Evolutionary conservation across 2,113 vertebrate species (phyloP).

Genomic region (Mandrillus leucophaeus): DNA sequence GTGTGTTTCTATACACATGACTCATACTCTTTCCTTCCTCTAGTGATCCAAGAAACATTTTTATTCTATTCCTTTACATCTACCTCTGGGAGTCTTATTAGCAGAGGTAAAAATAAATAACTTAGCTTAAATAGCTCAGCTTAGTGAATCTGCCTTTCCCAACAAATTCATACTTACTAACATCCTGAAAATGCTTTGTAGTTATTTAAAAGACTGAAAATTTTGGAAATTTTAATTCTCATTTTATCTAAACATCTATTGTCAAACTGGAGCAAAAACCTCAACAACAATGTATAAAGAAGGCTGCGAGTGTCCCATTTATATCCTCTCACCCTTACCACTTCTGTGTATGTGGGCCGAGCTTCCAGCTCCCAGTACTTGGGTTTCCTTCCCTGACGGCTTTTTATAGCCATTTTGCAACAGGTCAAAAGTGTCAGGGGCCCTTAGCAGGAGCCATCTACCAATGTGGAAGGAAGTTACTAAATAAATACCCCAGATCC

Average conservation of each 20-base stretch:
- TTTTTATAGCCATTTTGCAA: background rate
- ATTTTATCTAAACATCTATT: constrained; percentile 14
- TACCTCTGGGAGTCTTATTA: constrained; percentile 66
- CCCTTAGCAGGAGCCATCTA: background rate
- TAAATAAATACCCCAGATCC: background rate
- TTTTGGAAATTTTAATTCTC: constrained; percentile 17
- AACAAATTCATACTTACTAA: background rate
- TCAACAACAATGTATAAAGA: background rate
- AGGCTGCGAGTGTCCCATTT: background rate
- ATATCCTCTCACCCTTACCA: background rate
- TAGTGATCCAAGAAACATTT: constrained; percentile 58
- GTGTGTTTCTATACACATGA: constrained; percentile 33
- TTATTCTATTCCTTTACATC: constrained; percentile 56
- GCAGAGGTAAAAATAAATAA: constrained; percentile 65
- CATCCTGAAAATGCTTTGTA: constrained; percentile 1
- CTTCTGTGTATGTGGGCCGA: background rate
- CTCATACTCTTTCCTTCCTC: constrained; percentile 21
- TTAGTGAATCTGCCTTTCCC: constrained; percentile 38
- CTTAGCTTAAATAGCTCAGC: constrained; percentile 42
- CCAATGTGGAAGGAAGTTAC: background rate
- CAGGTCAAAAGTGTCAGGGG: background rate
- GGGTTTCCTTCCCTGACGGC: background rate
- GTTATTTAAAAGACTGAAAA: constrained; percentile 35
- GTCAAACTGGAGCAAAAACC: background rate
- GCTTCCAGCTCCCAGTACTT: background rate